Conservation (phyloP, 2,113 vertebrate genomes). For the Aphelocoma coerulescens region DNA sequence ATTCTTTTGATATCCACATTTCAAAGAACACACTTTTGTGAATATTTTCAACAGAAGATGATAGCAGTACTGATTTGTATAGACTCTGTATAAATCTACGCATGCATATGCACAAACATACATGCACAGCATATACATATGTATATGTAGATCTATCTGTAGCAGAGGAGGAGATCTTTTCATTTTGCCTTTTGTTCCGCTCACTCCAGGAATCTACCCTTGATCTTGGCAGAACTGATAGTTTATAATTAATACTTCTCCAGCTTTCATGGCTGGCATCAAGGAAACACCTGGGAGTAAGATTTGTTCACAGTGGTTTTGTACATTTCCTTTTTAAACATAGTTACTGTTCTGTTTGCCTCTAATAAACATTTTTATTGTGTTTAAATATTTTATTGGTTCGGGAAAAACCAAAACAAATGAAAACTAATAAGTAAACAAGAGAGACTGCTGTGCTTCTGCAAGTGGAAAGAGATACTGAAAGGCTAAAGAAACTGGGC, state of each 20-base stretch:
- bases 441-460: neutral
- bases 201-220: constrained; percentile 57
- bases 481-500: neutral
- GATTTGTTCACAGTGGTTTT: constrained; percentile 17
- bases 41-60: constrained; percentile 45
- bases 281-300: constrained; percentile 57
- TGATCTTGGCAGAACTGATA: constrained; percentile 59
- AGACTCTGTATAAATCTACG: constrained; percentile 21
- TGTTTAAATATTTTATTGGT: constrained; percentile 46
- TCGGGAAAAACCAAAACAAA: neutral
- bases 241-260: constrained; percentile 59
- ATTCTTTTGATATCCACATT: constrained; percentile 44
- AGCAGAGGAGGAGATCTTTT: constrained; percentile 38
- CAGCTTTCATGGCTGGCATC: constrained; percentile 46
- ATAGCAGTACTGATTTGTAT: neutral
- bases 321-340: neutral
- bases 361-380: constrained; percentile 44
- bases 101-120: constrained; percentile 36
- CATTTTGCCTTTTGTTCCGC: constrained; percentile 42
- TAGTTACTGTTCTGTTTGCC: neutral
- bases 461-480: neutral
- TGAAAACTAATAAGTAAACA: constrained; percentile 20
- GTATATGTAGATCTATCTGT: constrained; percentile 21
- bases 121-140: constrained; percentile 42
- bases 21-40: constrained; percentile 33